These are phyloP conservation scores for Pangasianodon hypophthalmus DNA, from an alignment of 2,113 vertebrate genomes.

Conservation along the genomic window DNA sequence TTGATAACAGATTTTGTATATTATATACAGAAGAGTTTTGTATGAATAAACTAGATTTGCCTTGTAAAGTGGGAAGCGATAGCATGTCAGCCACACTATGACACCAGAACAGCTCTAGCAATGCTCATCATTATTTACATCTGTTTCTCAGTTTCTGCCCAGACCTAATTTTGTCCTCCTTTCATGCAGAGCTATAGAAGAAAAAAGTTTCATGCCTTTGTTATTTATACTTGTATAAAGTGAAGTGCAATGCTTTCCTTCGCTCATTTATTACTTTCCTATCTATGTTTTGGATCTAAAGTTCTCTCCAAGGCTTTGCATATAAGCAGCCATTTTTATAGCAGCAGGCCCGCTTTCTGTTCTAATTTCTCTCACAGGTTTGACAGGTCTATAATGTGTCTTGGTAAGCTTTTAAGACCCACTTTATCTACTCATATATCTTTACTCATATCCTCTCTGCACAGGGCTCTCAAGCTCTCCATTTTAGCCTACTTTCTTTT, in stretches of 20 bases:
- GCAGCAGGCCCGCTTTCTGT: conserved; percentile 7
- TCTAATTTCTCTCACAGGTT: conserved; percentile 18
- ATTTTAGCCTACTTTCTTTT: neutral
- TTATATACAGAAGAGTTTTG: neutral
- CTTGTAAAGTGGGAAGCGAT: neutral
- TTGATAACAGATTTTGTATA: too few species aligned
- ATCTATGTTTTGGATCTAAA: neutral
- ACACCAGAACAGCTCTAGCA: neutral
- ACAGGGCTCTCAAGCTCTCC: neutral
- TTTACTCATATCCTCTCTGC: neutral
- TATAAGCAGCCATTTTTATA: neutral
- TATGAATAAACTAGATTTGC: neutral
- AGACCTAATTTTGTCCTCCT: neutral
- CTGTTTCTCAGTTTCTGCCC: neutral
- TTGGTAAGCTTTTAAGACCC: conserved; percentile 29
- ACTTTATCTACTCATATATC: conserved; percentile 33
- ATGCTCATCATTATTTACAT: neutral
- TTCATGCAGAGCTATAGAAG: neutral
- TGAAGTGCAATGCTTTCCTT: neutral
- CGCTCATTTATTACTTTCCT: neutral
- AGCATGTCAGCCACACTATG: neutral
- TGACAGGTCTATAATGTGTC: conserved; percentile 30
- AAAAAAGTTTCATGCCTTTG: neutral
- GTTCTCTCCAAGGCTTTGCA: neutral
- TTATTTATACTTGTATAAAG: neutral